phyloP scores from a whole-genome alignment of 2,113 vertebrate species.

The Lasiurus cinereus region DNA sequence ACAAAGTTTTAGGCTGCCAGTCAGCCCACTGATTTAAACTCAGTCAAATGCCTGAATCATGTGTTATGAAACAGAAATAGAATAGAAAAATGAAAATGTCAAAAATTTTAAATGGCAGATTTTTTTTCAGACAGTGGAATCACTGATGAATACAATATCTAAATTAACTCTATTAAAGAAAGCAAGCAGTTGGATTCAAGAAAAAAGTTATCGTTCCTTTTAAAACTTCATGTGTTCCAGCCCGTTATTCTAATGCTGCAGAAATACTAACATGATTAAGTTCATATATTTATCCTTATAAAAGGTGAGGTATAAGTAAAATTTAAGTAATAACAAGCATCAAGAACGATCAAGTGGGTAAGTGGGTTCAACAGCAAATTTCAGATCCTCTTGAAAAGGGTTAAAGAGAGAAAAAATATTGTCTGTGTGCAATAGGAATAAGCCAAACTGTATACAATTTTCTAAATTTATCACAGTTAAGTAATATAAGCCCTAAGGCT shows the following conservation, averaged over 20 bases:
- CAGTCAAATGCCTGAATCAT: conserved; percentile 59
- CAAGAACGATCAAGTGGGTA: neutral
- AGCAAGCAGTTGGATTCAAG: neutral
- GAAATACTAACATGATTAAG: conserved; percentile 7
- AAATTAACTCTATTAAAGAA: conserved; percentile 48
- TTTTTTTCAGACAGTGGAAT: conserved; percentile 67
- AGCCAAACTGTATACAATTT: conserved; percentile 85
- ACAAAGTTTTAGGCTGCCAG: conserved; percentile 57
- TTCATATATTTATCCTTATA: neutral
- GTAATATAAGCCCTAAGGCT: conserved; percentile 86
- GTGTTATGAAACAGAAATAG: conserved; percentile 66
- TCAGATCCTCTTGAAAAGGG: conserved; percentile 40
- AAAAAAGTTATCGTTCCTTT: conserved; percentile 25
- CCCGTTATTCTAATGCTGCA: neutral
- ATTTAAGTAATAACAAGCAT: neutral
- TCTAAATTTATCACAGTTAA: conserved; percentile 88
- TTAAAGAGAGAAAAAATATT: conserved; percentile 48
- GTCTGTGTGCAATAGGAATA: conserved; percentile 84
- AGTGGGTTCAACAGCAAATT: conserved; percentile 39
- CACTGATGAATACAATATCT: neutral
- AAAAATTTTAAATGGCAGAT: conserved; percentile 63
- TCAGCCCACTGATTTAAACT: conserved; percentile 63
- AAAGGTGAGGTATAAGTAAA: neutral
- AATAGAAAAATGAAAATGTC: conserved; percentile 60
- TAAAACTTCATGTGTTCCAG: conserved; percentile 1